A percentile compares a stretch with the other conserved stretches of the same genome.
Evolutionary conservation across 1,140 invertebrate species (phyloP).

Genomic region (Drosophila tsacasi): DNA sequence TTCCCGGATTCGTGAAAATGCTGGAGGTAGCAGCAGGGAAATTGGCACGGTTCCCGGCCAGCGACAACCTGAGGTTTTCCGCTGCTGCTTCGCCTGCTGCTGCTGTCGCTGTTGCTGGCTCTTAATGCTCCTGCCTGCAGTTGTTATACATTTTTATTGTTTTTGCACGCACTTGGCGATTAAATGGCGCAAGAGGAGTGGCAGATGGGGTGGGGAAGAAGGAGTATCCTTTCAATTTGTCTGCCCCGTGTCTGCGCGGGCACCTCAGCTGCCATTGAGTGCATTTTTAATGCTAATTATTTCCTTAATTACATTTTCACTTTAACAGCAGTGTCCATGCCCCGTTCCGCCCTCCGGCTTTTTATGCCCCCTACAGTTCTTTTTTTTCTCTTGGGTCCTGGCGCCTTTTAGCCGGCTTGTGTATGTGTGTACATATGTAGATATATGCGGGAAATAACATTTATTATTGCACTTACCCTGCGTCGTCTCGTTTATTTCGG

Average conservation of each 20-base stretch:
- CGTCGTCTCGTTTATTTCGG: slow-evolving; percentile 83
- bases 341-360: neutral
- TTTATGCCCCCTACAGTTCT: slow-evolving; percentile 1
- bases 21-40: slow-evolving; percentile 23
- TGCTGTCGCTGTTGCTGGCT: slow-evolving; percentile 6
- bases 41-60: slow-evolving; percentile 31
- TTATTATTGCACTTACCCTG: slow-evolving; percentile 80
- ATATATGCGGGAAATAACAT: slow-evolving; percentile 48
- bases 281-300: slow-evolving; percentile 83
- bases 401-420: slow-evolving; percentile 25
- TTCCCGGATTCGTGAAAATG: slow-evolving; percentile 1
- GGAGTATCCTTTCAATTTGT: slow-evolving; percentile 22
- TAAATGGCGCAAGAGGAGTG: slow-evolving; percentile 47
- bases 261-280: slow-evolving; percentile 58
- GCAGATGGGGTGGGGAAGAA: neutral
- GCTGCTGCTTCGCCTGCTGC: slow-evolving; percentile 1
- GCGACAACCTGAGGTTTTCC: slow-evolving; percentile 60
- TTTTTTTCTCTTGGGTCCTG: slow-evolving; percentile 2
- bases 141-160: slow-evolving; percentile 58
- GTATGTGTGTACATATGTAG: slow-evolving; percentile 14
- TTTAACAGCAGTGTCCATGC: slow-evolving; percentile 22
- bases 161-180: slow-evolving; percentile 58
- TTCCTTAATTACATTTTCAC: slow-evolving; percentile 80
- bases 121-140: slow-evolving; percentile 49
- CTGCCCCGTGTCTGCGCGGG: slow-evolving; percentile 24